Conservation (phyloP, 2,888 invertebrate genomes). For the Ormia ochracea region DNA sequence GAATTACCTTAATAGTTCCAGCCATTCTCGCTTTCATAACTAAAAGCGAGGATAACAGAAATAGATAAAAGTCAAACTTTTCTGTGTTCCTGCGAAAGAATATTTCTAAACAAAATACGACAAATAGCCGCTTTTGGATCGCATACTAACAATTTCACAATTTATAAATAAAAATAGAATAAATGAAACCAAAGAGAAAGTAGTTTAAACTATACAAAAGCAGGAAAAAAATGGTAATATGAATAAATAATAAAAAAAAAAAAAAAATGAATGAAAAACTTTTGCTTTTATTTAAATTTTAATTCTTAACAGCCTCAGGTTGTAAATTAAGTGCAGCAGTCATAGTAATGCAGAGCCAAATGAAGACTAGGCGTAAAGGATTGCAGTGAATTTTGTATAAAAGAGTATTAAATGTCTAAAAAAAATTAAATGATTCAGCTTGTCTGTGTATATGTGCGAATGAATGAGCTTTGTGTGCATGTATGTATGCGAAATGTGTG, state of each 20-base stretch:
- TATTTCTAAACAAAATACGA: conserved; percentile 31
- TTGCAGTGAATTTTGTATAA: not conserved
- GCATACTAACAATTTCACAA: not conserved
- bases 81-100: conserved; percentile 33
- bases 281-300: conserved; percentile 59
- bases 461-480: not conserved
- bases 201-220: conserved; percentile 26
- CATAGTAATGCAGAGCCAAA: conserved; percentile 37
- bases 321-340: conserved; percentile 57
- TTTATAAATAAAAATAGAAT: not conserved
- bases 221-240: conserved; percentile 4
- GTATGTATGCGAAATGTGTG: not conserved
- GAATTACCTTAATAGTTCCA: conserved; percentile 4
- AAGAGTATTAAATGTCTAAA: conserved; percentile 23
- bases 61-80: conserved; percentile 50
- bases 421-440: conserved; percentile 13
- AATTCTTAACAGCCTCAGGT: conserved; percentile 56
- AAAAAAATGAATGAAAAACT: conserved; percentile 34
- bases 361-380: conserved; percentile 9
- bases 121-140: conserved; percentile 5
- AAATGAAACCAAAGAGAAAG: conserved; percentile 35
- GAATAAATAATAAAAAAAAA: too few relatives aligned
- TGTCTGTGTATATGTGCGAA: not conserved
- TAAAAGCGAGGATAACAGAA: not conserved
- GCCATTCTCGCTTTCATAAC: conserved; percentile 25